Evolutionary conservation across 2,113 vertebrate species (phyloP).

Genomic region (Burhinus oedicnemus): DNA sequence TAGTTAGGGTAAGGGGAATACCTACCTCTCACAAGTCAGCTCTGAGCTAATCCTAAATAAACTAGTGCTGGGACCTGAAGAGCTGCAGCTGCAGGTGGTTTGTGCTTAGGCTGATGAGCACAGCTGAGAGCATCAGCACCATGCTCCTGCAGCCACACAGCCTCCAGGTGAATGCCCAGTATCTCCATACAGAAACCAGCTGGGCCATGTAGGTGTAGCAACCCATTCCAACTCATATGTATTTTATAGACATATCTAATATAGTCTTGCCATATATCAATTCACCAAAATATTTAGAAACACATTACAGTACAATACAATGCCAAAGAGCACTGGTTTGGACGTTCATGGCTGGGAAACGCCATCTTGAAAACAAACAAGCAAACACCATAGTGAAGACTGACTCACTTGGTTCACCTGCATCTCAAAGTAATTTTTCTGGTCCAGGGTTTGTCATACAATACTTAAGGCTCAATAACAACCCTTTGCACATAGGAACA

Average conservation of each 20-base stretch:
- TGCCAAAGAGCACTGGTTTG: background rate
- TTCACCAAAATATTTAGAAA: background rate
- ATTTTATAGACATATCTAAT: background rate
- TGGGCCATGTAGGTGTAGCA: background rate
- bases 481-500: background rate
- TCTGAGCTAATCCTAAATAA: background rate
- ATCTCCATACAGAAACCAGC: background rate
- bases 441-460: background rate
- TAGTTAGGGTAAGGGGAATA: background rate
- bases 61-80: background rate
- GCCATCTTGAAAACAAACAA: background rate
- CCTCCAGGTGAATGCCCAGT: background rate
- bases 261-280: background rate
- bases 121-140: background rate
- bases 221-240: accelerated
- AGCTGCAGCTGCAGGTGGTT: background rate
- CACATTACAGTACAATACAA: background rate
- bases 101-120: background rate
- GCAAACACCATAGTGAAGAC: background rate
- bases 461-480: background rate
- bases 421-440: background rate
- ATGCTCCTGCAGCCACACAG: background rate
- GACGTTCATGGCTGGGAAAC: background rate
- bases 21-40: background rate
- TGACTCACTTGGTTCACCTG: background rate